Conservation (phyloP, 2,888 invertebrate species). For the Pristionchus japonicus region DNA sequence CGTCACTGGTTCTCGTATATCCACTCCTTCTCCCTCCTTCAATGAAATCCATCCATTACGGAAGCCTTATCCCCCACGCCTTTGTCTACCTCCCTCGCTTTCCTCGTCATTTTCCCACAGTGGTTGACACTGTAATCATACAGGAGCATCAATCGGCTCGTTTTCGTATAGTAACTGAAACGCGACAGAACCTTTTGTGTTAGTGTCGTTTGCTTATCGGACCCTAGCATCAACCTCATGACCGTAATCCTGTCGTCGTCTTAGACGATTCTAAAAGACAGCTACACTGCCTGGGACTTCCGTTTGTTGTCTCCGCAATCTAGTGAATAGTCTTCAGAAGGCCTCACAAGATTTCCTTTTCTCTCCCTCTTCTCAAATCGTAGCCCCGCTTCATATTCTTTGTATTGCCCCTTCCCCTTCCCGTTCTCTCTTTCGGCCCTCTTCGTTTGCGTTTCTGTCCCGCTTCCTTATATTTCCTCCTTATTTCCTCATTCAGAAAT, state of each 20-base stretch:
- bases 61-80: neutral
- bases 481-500: constrained; percentile 2
- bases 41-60: constrained; percentile 26
- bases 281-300: constrained; percentile 14
- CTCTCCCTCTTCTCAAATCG: neutral
- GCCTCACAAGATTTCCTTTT: constrained; percentile 30
- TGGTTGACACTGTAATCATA: too few species aligned
- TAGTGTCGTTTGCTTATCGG: too few species aligned
- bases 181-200: too few species aligned
- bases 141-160: too few species aligned
- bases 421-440: neutral
- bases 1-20: constrained; percentile 36
- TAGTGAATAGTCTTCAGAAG: neutral
- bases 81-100: neutral
- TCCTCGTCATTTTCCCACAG: neutral
- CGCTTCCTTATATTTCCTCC: neutral
- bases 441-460: constrained; percentile 27
- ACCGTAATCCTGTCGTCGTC: constrained; percentile 10
- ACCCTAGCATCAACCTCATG: too few species aligned
- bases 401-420: neutral
- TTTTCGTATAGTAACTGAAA: too few species aligned
- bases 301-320: neutral
- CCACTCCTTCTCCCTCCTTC: neutral
- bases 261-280: neutral
- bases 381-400: constrained; percentile 21